Percentiles rank a stretch among this genome's conserved stretches.
Evolutionary conservation across 1,140 invertebrate genomes (phyloP).

Genomic region (Psix sp.): DNA sequence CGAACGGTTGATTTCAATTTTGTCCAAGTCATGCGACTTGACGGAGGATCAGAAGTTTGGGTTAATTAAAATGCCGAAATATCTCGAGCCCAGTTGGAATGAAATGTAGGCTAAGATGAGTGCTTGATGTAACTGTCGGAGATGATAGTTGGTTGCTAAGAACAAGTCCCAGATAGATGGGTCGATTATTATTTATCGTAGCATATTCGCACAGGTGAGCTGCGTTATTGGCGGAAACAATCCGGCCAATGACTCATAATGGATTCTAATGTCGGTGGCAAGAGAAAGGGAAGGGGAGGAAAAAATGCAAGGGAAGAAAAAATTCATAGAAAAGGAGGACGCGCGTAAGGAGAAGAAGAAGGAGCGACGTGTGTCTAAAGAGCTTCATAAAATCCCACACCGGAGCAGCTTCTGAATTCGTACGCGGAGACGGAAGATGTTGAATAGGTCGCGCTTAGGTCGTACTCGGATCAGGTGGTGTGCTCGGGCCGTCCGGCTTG

Average conservation of each 20-base stretch:
- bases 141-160: too few relatives aligned
- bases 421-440: slow-evolving; percentile 53
- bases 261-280: slow-evolving; percentile 27
- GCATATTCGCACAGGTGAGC: too few relatives aligned
- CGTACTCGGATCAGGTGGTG: slow-evolving; percentile 65
- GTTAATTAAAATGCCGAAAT: too few relatives aligned
- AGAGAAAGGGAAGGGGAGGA: slow-evolving; percentile 20
- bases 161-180: too few relatives aligned
- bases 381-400: slow-evolving; percentile 48
- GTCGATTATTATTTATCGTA: too few relatives aligned
- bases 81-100: too few relatives aligned
- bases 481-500: slow-evolving; percentile 61
- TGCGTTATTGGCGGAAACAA: slow-evolving; percentile 20
- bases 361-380: slow-evolving; percentile 22
- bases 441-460: slow-evolving; percentile 62
- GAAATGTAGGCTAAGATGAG: too few relatives aligned
- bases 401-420: slow-evolving; percentile 46
- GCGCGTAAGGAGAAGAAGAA: background rate
- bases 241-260: slow-evolving; percentile 38
- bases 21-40: too few relatives aligned
- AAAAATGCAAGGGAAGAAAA: slow-evolving; percentile 4
- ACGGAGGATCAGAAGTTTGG: too few relatives aligned
- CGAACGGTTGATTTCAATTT: too few relatives aligned
- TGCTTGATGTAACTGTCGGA: too few relatives aligned
- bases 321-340: background rate